A percentile compares a stretch with the other conserved stretches of the same genome.
Evolutionary conservation across 2,888 invertebrate species (phyloP).

Genomic region (Nudaria mundana): DNA sequence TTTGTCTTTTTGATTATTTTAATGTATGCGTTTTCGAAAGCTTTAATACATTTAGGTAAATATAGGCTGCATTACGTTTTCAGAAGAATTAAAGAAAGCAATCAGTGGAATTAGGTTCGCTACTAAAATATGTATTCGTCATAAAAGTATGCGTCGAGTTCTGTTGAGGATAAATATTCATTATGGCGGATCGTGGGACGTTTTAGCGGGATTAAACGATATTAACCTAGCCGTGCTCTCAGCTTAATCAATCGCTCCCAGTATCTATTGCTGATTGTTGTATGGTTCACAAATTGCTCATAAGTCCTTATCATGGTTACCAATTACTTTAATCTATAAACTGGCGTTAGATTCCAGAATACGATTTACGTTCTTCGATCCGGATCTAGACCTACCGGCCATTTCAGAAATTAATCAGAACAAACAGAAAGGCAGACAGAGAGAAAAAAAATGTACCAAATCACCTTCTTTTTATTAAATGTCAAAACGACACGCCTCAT

Average conservation of each 20-base stretch:
- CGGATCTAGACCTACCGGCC: too few relatives aligned
- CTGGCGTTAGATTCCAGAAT: too few relatives aligned
- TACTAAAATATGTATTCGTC: slow-evolving; percentile 81
- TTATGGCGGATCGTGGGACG: slow-evolving; percentile 75
- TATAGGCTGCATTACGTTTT: slow-evolving; percentile 52
- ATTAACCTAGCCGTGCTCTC: slow-evolving; percentile 66
- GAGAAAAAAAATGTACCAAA: too few relatives aligned
- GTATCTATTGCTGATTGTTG: slow-evolving; percentile 33
- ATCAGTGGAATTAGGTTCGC: slow-evolving; percentile 76
- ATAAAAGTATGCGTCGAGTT: slow-evolving; percentile 77
- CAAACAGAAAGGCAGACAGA: too few relatives aligned
- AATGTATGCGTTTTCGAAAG: slow-evolving; percentile 62
- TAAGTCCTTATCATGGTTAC: too few relatives aligned
- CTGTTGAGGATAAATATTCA: slow-evolving; percentile 78
- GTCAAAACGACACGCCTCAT: too few relatives aligned
- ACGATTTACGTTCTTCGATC: too few relatives aligned
- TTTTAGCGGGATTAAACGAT: slow-evolving; percentile 79
- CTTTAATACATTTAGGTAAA: slow-evolving; percentile 65
- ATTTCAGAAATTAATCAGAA: too few relatives aligned
- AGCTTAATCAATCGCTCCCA: slow-evolving; percentile 65
- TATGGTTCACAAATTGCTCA: slow-evolving; percentile 3
- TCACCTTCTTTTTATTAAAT: too few relatives aligned
- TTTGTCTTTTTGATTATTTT: too few relatives aligned
- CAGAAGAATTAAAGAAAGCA: slow-evolving; percentile 79
- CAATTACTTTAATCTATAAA: too few relatives aligned